Evolutionary conservation across 2,113 vertebrate genomes (phyloP).

Genomic region (Ia io): DNA sequence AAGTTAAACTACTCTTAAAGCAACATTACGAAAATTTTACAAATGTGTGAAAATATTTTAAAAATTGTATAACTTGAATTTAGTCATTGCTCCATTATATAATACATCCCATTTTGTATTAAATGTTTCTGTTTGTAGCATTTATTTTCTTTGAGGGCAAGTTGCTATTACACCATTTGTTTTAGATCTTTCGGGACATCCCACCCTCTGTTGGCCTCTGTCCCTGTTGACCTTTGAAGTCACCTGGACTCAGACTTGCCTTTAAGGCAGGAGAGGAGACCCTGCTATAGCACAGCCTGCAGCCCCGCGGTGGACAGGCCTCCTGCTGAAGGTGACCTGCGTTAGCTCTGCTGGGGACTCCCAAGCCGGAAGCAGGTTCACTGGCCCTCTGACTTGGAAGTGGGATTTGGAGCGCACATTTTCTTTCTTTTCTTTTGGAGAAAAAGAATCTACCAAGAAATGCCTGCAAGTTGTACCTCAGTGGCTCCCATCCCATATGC

Average conservation of each 20-base stretch:
- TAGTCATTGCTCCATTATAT: background rate
- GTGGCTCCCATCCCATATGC: background rate
- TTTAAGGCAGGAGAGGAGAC: background rate
- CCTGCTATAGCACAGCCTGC: background rate
- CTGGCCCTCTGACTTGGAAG: background rate
- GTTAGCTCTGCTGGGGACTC: background rate
- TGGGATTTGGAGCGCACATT: background rate
- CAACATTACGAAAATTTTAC: background rate
- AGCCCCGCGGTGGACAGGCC: background rate
- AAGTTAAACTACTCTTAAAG: background rate
- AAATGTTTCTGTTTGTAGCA: background rate
- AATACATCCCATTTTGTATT: background rate
- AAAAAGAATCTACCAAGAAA: background rate
- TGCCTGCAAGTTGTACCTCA: background rate
- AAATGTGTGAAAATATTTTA: background rate
- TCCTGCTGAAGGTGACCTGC: background rate
- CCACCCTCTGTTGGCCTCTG: background rate
- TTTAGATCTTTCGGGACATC: background rate
- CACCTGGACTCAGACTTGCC: background rate
- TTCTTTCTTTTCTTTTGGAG: background rate
- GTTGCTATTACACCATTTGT: background rate
- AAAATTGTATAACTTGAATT: background rate
- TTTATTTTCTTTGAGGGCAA: background rate
- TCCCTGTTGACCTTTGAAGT: background rate
- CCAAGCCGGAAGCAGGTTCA: background rate